phyloP scores from a whole-genome alignment of 2,113 vertebrate genomes.

The Aegypius monachus region DNA sequence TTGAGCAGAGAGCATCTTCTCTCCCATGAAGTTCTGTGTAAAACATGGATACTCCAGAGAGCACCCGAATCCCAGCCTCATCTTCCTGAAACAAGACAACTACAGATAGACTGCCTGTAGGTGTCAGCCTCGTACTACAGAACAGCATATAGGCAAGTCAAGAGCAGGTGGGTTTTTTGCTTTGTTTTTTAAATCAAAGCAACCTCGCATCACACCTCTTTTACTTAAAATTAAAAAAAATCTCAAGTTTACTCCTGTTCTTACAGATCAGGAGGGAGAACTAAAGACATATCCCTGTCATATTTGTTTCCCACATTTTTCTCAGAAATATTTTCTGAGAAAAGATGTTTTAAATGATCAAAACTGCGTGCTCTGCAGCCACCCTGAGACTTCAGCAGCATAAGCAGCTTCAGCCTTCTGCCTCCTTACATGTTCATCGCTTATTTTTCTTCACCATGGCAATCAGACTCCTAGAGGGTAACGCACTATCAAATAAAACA shows the following conservation, averaged over 20 bases:
- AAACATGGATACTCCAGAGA: rapidly evolving
- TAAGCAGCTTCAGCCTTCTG: background rate
- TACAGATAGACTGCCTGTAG: background rate
- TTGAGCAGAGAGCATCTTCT: background rate
- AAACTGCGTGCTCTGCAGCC: background rate
- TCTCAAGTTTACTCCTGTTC: background rate
- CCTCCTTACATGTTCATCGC: background rate
- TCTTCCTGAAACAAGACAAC: rapidly evolving
- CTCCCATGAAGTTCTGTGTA: background rate
- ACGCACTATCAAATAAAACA: background rate
- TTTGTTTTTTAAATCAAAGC: background rate
- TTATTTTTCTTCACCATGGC: background rate
- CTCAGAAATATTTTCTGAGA: background rate
- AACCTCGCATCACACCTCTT: background rate
- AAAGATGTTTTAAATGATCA: background rate
- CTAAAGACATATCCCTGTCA: background rate
- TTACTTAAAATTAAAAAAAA: background rate
- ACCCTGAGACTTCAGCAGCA: background rate
- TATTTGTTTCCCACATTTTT: background rate
- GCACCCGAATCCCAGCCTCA: rapidly evolving
- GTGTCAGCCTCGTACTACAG: background rate
- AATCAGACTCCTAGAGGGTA: background rate
- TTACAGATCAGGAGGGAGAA: background rate
- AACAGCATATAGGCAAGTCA: rapidly evolving
- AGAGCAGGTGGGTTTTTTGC: background rate